These are phyloP conservation scores for Cremastinae sp. DNA, from an alignment of 2,888 invertebrate species.

Conservation along the genomic window DNA sequence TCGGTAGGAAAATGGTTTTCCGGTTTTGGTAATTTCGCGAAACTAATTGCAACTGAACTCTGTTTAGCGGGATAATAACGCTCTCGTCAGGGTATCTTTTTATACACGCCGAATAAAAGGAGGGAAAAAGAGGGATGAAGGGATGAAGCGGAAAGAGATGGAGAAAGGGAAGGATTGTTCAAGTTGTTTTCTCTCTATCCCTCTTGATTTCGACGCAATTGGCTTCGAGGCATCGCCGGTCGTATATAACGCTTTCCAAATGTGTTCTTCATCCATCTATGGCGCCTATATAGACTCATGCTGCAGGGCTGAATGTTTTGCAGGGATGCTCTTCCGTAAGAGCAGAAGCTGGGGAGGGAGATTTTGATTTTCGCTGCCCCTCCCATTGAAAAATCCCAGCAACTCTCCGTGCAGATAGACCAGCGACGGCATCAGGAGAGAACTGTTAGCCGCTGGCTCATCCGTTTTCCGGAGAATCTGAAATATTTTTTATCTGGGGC, in stretches of 20 bases:
- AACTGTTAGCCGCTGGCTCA: constrained; percentile 58
- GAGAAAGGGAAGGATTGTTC: constrained; percentile 42
- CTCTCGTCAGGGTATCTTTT: constrained; percentile 39
- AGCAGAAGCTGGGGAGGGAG: constrained; percentile 18
- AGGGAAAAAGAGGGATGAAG: constrained; percentile 40
- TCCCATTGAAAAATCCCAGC: constrained; percentile 23
- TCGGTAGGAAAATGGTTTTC: not conserved
- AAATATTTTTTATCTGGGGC: constrained; percentile 71
- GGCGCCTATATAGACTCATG: constrained; percentile 29
- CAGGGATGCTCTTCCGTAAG: constrained; percentile 30
- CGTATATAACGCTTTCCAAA: constrained; percentile 55
- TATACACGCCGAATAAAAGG: constrained; percentile 56
- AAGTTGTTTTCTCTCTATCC: constrained; percentile 6
- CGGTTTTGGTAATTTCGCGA: constrained; percentile 21
- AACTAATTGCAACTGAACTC: constrained; percentile 51
- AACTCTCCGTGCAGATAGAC: constrained; percentile 43
- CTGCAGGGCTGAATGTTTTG: constrained; percentile 52
- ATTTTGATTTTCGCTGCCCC: constrained; percentile 32
- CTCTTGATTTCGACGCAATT: constrained; percentile 45
- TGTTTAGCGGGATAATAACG: constrained; percentile 54
- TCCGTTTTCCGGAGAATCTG: constrained; percentile 67
- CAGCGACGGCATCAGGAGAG: constrained; percentile 45
- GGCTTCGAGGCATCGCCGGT: constrained; percentile 52
- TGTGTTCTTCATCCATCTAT: constrained; percentile 48
- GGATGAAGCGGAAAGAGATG: constrained; percentile 60